phyloP scores from a whole-genome alignment of 2,888 invertebrate genomes.

The Rosalia funebris region DNA sequence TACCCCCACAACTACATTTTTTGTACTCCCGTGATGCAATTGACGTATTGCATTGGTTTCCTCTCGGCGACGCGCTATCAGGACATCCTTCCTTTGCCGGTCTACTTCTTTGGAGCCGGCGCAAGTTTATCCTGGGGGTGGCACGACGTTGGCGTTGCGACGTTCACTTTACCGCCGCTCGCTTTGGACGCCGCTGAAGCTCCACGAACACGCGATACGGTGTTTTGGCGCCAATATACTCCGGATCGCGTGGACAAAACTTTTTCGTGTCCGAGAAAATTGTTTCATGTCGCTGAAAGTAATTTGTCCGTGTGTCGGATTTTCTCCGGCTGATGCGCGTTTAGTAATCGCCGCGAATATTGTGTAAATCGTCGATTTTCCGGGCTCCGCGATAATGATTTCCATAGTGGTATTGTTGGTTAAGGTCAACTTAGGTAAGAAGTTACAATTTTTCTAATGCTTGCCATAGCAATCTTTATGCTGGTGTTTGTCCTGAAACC shows the following conservation, averaged over 20 bases:
- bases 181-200: slow-evolving; percentile 26
- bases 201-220: slow-evolving; percentile 28
- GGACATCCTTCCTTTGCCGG: not conserved
- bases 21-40: too few relatives aligned
- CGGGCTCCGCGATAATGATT: slow-evolving; percentile 1
- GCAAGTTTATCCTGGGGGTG: slow-evolving; percentile 39
- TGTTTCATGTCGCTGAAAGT: not conserved
- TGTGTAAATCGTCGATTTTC: too few relatives aligned
- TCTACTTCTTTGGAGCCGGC: slow-evolving; percentile 31
- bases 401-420: slow-evolving; percentile 1
- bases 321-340: not conserved
- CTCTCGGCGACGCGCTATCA: not conserved
- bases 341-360: too few relatives aligned
- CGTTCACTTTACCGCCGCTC: slow-evolving; percentile 42
- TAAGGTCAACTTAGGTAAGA: slow-evolving; percentile 10
- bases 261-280: slow-evolving; percentile 23
- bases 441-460: too few relatives aligned
- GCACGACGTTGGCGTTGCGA: slow-evolving; percentile 45
- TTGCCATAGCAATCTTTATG: too few relatives aligned
- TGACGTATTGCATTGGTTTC: too few relatives aligned
- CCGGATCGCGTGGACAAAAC: slow-evolving; percentile 35
- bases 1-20: too few relatives aligned
- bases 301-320: slow-evolving; percentile 1
- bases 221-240: slow-evolving; percentile 37
- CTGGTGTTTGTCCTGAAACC: too few relatives aligned